Conservation (phyloP, 2,797 vertebrate genomes). For the Etheostoma perlongum region DNA sequence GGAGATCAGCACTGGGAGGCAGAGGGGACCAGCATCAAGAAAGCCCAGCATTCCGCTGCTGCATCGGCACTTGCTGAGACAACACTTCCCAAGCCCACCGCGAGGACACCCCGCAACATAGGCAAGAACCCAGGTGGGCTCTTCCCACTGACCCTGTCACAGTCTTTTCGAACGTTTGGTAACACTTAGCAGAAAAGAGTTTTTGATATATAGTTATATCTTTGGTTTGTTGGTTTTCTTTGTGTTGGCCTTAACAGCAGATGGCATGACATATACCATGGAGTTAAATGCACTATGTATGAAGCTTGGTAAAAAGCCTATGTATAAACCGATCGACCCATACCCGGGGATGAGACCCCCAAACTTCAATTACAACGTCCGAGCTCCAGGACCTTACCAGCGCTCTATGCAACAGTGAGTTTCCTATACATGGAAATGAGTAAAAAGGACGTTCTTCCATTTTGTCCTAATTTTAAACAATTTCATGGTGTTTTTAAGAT, state of each 20-base stretch:
- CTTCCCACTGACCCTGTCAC: constrained; percentile 32
- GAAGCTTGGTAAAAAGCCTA: constrained; percentile 96
- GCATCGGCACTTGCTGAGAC: constrained; percentile 92
- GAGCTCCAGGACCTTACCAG: constrained; percentile 86
- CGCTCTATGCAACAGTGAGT: constrained; percentile 88
- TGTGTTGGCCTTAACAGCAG: constrained; percentile 74
- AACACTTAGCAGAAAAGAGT: background rate
- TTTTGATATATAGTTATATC: background rate
- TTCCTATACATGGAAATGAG: background rate
- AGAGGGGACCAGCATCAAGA: constrained; percentile 96
- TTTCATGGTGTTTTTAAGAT: background rate
- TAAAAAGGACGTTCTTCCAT: background rate
- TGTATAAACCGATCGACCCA: constrained; percentile 96
- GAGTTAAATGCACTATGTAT: constrained; percentile 97
- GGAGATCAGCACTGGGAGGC: constrained; percentile 96
- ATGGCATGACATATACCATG: constrained; percentile 94
- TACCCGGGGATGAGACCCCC: constrained; percentile 96
- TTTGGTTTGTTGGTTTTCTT: constrained; percentile 38
- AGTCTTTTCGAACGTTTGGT: background rate
- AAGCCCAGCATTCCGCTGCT: constrained; percentile 94
- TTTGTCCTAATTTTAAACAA: background rate
- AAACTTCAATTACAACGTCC: constrained; percentile 93
- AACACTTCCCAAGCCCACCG: constrained; percentile 91
- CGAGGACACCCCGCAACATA: constrained; percentile 89
- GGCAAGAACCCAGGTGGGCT: constrained; percentile 91